Conservation (phyloP, 2,113 vertebrate genomes). For the Chinchilla lanigera region DNA sequence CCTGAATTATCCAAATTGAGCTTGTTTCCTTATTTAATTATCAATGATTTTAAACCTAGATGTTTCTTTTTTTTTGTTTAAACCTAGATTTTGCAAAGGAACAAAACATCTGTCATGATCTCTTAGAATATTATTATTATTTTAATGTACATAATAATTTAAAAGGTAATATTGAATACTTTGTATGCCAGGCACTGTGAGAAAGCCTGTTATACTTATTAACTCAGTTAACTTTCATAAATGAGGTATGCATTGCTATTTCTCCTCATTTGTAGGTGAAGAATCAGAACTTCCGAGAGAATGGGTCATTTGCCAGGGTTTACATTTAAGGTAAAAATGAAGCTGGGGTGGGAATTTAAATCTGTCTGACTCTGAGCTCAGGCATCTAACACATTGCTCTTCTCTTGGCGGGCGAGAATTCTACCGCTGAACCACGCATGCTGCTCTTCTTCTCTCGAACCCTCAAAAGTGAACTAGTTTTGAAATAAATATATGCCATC, state of each 20-base stretch:
- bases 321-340: not conserved
- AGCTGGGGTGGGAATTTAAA: not conserved
- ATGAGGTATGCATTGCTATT: not conserved
- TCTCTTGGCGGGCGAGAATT: too few relatives aligned
- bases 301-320: not conserved
- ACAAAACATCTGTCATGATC: not conserved
- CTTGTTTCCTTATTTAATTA: not conserved
- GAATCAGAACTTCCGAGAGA: not conserved
- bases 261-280: not conserved
- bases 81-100: conserved; percentile 86
- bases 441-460: not conserved
- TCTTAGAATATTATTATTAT: not conserved
- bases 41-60: conserved; percentile 89
- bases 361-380: not conserved
- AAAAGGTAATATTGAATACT: not conserved
- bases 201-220: not conserved
- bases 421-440: too few relatives aligned
- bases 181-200: not conserved
- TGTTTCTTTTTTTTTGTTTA: too few relatives aligned
- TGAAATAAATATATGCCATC: not conserved
- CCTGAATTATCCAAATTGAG: not conserved
- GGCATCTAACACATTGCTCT: not conserved
- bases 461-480: not conserved
- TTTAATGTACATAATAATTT: not conserved
- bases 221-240: not conserved